Base-by-base conservation (phyloP, 2,888 invertebrate species). In the Phania funesta region DNA sequence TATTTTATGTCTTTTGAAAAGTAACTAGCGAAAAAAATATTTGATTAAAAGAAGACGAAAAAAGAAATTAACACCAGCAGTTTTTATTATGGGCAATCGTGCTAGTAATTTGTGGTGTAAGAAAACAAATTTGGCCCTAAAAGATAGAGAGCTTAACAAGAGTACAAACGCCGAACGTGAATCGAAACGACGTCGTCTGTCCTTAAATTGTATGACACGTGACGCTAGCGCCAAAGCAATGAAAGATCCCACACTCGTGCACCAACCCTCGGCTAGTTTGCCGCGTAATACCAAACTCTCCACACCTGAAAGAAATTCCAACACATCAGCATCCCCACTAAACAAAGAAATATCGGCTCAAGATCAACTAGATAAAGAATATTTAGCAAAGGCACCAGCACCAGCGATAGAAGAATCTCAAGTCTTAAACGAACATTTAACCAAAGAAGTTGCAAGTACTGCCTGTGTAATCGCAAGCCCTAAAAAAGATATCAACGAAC, bases 71-170 rank as follows among this genome's bases (percentile, higher is more conserved):
- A 16, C 46, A 67, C 26, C 13, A 38, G 24, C 9, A 50, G 1
- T 35, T n/a, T 60, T 76, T 87, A 89, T 88, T 87, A 90, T 90
- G 90, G 90, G 90, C 87, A 90, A 90, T 87, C 89, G 89, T 85
- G 86, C 88, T 85, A 90, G 90, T 85, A 87, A 87, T 81, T 87
- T 90, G 87, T 91, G 90, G 90, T 91, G 90, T 87, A 90, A 89
- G 86, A 90, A 90, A 85, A 50, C 85, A 35, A 82, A 82, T 82
- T 82, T 78, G 64, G 74, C 77, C 8, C 46, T 82, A 26, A 78
- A 68, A 52, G 73, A 78, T 78, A 74, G 65, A 65, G 80, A 75
- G 26, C 50, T 11, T 6, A 54, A 46, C 35, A 73, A 62, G 22
- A 24, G 35, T 35, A 85, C 86, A 20, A 62, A 77, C 50, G 4